Evolutionary conservation across 2,797 vertebrate genomes (phyloP).

Genomic region (Chaenodraco wilsoni): DNA sequence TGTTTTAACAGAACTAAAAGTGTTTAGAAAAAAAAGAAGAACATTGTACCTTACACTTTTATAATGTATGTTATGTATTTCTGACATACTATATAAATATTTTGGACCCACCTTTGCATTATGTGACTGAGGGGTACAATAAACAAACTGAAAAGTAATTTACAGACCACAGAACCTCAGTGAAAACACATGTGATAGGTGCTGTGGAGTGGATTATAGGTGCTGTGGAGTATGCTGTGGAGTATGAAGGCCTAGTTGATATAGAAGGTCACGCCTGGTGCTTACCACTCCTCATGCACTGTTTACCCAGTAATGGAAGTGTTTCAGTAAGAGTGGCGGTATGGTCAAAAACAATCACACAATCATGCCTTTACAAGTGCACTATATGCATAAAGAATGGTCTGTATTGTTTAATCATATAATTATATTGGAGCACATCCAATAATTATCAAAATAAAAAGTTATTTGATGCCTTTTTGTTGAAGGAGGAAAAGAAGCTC

Average conservation of each 20-base stretch:
- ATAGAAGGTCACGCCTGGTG: background rate
- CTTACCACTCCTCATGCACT: background rate
- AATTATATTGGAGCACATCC: background rate
- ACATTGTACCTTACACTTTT: background rate
- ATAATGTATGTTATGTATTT: background rate
- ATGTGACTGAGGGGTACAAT: background rate
- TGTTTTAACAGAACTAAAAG: background rate
- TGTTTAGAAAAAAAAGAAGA: slow-evolving; percentile 2
- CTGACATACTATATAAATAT: background rate
- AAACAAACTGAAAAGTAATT: background rate
- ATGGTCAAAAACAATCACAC: background rate
- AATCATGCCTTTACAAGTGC: background rate
- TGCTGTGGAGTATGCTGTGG: background rate
- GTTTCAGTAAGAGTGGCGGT: background rate
- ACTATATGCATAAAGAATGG: background rate
- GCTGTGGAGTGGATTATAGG: background rate
- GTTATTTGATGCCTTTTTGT: background rate
- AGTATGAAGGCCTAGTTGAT: background rate
- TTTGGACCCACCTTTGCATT: background rate
- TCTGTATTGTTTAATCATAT: background rate
- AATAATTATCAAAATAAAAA: background rate
- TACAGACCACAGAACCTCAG: background rate
- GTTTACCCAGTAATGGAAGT: background rate
- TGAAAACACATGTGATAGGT: slow-evolving; percentile 12
- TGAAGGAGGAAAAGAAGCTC: background rate